Conservation (phyloP, 2,113 vertebrate genomes). For the Cyprinodon brontotheroides region DNA sequence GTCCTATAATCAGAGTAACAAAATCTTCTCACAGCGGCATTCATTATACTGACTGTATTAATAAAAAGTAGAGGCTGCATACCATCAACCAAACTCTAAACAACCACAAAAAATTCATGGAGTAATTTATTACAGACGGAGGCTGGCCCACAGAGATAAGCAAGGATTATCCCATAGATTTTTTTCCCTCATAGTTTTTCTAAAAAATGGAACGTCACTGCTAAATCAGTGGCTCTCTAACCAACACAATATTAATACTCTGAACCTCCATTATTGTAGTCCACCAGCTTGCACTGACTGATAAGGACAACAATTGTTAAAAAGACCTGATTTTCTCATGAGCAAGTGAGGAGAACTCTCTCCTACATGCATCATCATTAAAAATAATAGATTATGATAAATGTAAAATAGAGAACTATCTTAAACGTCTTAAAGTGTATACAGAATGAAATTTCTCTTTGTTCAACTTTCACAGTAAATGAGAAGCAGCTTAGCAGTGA, state of each 20-base stretch:
- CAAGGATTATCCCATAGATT: constrained; percentile 54
- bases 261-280: neutral
- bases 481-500: too few species aligned
- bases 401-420: too few species aligned
- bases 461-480: too few species aligned
- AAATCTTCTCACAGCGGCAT: constrained; percentile 44
- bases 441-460: too few species aligned
- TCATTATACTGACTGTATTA: constrained; percentile 34
- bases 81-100: constrained; percentile 31
- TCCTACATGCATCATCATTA: neutral
- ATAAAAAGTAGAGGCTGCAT: constrained; percentile 14
- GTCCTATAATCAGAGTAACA: constrained; percentile 43
- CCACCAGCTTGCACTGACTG: constrained; percentile 11
- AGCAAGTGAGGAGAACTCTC: neutral
- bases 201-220: constrained; percentile 2
- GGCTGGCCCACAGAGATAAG: constrained; percentile 63
- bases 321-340: neutral
- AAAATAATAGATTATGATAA: neutral
- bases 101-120: constrained; percentile 39
- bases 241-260: constrained; percentile 1
- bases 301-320: constrained; percentile 14
- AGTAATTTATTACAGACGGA: constrained; percentile 32
- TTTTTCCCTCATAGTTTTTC: constrained; percentile 12
- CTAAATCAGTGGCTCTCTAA: constrained; percentile 14
- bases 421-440: too few species aligned